A percentile compares a stretch with the other conserved stretches of the same genome.
Evolutionary conservation across 2,113 vertebrate species (phyloP).

Genomic region (Rhynchomys soricoides): DNA sequence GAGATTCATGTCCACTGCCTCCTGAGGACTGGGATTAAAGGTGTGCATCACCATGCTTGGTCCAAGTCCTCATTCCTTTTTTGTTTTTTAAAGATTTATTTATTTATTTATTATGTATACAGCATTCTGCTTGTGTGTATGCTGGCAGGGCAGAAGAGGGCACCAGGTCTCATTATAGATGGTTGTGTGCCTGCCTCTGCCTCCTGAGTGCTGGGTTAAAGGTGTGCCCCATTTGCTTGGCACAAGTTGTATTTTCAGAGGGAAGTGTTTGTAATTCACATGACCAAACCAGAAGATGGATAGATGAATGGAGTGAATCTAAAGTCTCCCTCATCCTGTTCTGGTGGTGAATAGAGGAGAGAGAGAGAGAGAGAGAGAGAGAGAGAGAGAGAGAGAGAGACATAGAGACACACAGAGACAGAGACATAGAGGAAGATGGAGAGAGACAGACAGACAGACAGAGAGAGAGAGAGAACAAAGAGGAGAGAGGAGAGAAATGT

Average conservation of each 20-base stretch:
- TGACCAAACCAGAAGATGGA: neutral
- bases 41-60: too few species aligned
- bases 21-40: neutral
- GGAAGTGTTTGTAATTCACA: neutral
- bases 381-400: too few species aligned
- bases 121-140: too few species aligned
- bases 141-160: too few species aligned
- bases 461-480: neutral
- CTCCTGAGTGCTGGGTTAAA: neutral
- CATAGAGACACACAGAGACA: neutral
- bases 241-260: neutral
- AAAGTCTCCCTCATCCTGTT: neutral
- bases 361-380: neutral
- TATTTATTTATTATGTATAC: neutral
- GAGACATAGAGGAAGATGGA: neutral
- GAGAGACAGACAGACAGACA: neutral
- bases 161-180: too few species aligned
- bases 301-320: too few species aligned
- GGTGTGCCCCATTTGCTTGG: too few species aligned
- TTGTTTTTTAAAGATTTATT: neutral
- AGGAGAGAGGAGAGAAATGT: neutral
- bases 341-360: neutral
- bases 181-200: neutral
- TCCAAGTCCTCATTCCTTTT: neutral
- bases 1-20: neutral